Base-by-base conservation (phyloP, 2,797 vertebrate species). In the Phalanger gymnotis region DNA sequence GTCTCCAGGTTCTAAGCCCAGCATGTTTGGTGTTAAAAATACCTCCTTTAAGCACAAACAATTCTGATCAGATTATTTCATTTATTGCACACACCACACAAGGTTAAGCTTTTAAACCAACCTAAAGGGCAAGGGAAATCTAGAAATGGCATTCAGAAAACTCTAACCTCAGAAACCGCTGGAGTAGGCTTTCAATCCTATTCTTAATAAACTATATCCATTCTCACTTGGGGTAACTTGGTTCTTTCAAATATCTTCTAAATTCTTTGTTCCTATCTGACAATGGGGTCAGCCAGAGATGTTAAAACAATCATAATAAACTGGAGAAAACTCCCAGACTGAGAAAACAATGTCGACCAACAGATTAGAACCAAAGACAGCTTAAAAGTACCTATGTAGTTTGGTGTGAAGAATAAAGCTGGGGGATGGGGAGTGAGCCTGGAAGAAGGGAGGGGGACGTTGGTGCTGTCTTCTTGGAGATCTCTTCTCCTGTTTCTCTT, bases 401-500 rank as follows among this genome's bases (percentile, higher is more conserved):
- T 7, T 73, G 66, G n/a, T 40, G n/a, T 40, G n/a, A 40, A 73
- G 66, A 28, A 57, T n/a, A 2, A 25, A 16, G 89, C 34, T 54
- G 40, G 19, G 27, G 27, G 7, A 10, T 47, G 9, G 5, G 4
- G 30, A 3, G 22, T 4, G 28, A 31, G 90, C 16, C 16, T 91
- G 53, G 90, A 12, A 28, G 53, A 5, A 89, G 93, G 2, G 22
- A 31, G 13, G 61, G 13, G 94, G n/a, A 96, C 89, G 4, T 54
- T 73, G 47, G 56, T 55, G 87, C 96, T 40, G 34, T 92, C 91
- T 96, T 54, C 19, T 25, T n/a, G 47, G 30, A 92, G 0, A 19
- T 95, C 93, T 94, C 54, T 93, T n/a, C 93, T 93, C 96, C 97
- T 95, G 53, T 92, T 93, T 92, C 91, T 91, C 30, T 87, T 58